Conservation (phyloP, 2,888 invertebrate genomes). For the Acleris sparsana region DNA sequence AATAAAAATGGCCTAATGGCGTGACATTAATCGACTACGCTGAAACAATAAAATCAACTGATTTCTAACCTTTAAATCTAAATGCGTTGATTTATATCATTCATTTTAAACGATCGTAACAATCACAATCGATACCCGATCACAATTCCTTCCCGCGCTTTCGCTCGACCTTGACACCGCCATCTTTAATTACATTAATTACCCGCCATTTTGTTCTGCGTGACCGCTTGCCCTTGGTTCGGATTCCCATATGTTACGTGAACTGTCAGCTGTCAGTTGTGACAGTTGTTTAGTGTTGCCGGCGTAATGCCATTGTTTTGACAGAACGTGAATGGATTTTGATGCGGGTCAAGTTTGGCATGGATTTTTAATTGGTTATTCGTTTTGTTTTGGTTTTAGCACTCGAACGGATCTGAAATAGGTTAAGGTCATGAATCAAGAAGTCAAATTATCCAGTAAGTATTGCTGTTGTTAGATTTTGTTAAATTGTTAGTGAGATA, state of each 20-base stretch:
- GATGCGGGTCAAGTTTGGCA: slow-evolving; percentile 8
- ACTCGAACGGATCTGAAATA: neutral
- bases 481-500: no score
- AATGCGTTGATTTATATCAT: slow-evolving; percentile 43
- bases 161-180: slow-evolving; percentile 35
- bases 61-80: slow-evolving; percentile 50
- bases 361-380: slow-evolving; percentile 4
- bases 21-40: slow-evolving; percentile 21
- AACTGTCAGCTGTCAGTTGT: slow-evolving; percentile 32
- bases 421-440: no score
- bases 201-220: slow-evolving; percentile 24
- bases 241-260: slow-evolving; percentile 36
- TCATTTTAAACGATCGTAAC: slow-evolving; percentile 21
- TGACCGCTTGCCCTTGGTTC: slow-evolving; percentile 36
- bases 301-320: slow-evolving; percentile 31
- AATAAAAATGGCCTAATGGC: slow-evolving; percentile 1
- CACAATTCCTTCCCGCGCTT: slow-evolving; percentile 31
- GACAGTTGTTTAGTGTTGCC: slow-evolving; percentile 22
- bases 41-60: slow-evolving; percentile 14
- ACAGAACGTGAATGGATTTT: slow-evolving; percentile 10
- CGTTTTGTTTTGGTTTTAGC: neutral
- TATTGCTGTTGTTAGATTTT: no score
- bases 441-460: no score
- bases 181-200: slow-evolving; percentile 37
- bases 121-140: slow-evolving; percentile 34